phyloP scores from a whole-genome alignment of 2,888 invertebrate genomes.

The Phalera bucephala region DNA sequence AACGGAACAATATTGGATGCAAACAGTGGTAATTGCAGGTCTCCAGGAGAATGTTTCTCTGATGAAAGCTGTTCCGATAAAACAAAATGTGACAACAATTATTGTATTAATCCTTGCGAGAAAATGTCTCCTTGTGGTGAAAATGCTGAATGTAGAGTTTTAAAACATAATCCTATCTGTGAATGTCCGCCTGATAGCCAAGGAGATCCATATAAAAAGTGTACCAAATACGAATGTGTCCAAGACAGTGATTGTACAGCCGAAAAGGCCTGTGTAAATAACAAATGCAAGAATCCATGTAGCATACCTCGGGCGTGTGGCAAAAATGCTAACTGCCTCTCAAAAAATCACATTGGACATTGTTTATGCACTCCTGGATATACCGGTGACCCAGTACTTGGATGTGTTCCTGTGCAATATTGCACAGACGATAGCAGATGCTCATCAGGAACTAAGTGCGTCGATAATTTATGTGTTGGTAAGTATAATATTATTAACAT shows the following conservation, averaged over 20 bases:
- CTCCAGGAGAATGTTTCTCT: constrained; percentile 91
- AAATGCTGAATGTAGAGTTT: constrained; percentile 89
- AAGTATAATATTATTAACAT: constrained; percentile 44
- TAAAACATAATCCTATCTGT: constrained; percentile 87
- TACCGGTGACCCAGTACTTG: constrained; percentile 93
- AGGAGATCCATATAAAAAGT: constrained; percentile 89
- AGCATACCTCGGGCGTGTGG: constrained; percentile 92
- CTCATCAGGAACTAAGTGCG: constrained; percentile 91
- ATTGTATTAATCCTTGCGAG: constrained; percentile 91
- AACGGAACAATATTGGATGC: constrained; percentile 92
- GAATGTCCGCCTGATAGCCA: constrained; percentile 89
- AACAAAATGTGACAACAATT: constrained; percentile 89
- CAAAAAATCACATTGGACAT: constrained; percentile 90
- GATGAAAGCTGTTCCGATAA: constrained; percentile 91
- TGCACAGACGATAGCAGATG: constrained; percentile 92
- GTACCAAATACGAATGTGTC: constrained; percentile 89
- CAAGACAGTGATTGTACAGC: constrained; percentile 89
- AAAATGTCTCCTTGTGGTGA: constrained; percentile 86
- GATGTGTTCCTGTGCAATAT: constrained; percentile 92
- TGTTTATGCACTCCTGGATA: constrained; percentile 93
- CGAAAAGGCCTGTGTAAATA: constrained; percentile 89
- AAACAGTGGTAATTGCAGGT: constrained; percentile 87
- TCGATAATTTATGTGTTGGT: constrained; percentile 91
- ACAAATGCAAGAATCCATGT: constrained; percentile 92
- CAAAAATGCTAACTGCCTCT: constrained; percentile 88